Evolutionary conservation across 2,797 vertebrate species (phyloP), one percentile per base, ranked within the genome.

Genomic region (Falco berigora): DNA sequence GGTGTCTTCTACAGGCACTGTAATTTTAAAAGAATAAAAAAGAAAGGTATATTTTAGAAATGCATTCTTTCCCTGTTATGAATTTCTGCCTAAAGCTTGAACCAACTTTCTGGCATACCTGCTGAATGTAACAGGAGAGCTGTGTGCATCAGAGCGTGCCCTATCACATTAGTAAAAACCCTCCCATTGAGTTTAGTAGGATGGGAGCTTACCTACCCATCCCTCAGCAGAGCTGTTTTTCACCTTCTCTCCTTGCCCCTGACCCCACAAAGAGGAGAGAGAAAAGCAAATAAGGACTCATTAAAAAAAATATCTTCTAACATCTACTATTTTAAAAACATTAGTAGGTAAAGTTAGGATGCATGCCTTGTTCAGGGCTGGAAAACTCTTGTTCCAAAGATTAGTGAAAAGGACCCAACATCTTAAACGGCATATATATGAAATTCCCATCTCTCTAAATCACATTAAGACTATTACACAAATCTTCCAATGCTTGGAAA

Each of bases 61-160:
- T 84, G 4, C 17, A 42, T 83, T 68, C n/a, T 72, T 46, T 77
- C 30, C 18, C 36, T 82, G 23, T 76, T 94, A 67, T 7, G 8
- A 21, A 67, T 86, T 93, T 94, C 63, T 88, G 82, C 79, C 73
- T 66, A 95, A 90, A 95, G 77, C 77, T 74, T 86, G 21, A 76
- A 61, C 59, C 76, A 74, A 40, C 83, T 96, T 79, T 36, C 71
- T 80, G 90, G 30, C 71, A 56, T 63, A 67, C 13, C 55, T 67
- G 49, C 59, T 79, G 86, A 74, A 92, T 36, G 30, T 53, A 73
- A 22, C 14, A 73, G 88, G 62, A 84, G 44, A 59, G 15, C 12
- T 69, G 42, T 4, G 6, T 68, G 46, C n/a, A 81, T 86, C 77
- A 85, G 52, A 87, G 38, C 63, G 17, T 18, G 8, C 58, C 75